Evolutionary conservation across 2,113 vertebrate species (phyloP), one percentile per base, ranked within the genome.

Genomic region (Jacana jacana): DNA sequence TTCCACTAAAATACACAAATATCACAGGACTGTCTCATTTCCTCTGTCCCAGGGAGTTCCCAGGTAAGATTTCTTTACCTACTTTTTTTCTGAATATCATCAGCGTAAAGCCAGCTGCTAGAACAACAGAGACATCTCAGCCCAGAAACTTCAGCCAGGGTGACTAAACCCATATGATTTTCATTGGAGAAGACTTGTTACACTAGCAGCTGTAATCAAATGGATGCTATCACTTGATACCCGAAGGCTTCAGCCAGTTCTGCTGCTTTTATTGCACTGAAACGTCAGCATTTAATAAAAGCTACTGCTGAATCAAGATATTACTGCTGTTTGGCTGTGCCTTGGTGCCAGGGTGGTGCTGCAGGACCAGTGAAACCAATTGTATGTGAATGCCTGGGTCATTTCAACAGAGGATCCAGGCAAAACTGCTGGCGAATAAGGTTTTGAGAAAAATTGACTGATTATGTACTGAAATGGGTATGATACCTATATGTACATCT

Each of bases 401-500:
- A 65, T 30, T 79, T 60, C 23, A 35, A 0, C 0, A 49, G 11
- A 66, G 12, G 8, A 61, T 54, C 6, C 27, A 81, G 40, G 17
- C 12, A 52, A 57, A 85, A 48, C 8, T 35, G 4, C 22, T 73
- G 66, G 30, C 30, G 48, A n/a, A 66, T 25, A 42, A 0, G 3
- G 3, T 31, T 82, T 86, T 37, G 60, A 80, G 44, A 6, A 35
- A 58, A 63, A 72, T 5, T 9, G 6, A 22, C 14, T 82, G 42
- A 40, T 71, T 88, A 72, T 51, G 31, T 35, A 30, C 51, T 58
- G 48, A 23, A 27, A 37, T 58, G n/a, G 24, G 8, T 15, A 13
- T 27, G 49, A 35, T 12, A 27, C 0, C 0, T 17, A 28, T 5
- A 17, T 14, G n/a, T n/a, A n/a, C n/a, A 30, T 4, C 6, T 12